Evolutionary conservation across 2,888 invertebrate genomes (phyloP), one percentile per base, ranked within the genome.

Genomic region (Cantharis rustica): DNA sequence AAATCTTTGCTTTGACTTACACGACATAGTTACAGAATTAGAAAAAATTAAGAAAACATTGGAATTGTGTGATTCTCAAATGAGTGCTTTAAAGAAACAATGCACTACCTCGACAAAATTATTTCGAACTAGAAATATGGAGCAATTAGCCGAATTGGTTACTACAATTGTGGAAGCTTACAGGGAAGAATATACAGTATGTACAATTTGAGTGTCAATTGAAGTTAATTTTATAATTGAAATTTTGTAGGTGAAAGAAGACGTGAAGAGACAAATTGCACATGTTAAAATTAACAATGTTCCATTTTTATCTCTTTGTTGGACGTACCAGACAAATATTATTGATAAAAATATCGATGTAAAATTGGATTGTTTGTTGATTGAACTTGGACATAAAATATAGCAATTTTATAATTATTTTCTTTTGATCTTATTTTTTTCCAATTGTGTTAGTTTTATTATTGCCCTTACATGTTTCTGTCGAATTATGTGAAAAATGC

Each of bases 241-340:
- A 73, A 63, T 31, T 26, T 77, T 79, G 84, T 85, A 88, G 87
- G 81, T 83, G 16, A 88, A 88, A 80, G 78, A 85, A 78, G 81
- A 84, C 71, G 84, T 90, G 63, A 81, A 86, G 26, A 87, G 89
- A 82, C 89, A 89, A 82, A 86, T 90, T 68, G 89, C 89, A 11
- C 88, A 89, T 82, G 83, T 86, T 10, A 83, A 82, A 71, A 86
- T 83, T 72, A 86, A 88, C 76, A 86, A 87, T 68, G 84, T 87
- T 11, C 88, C 89, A 88, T 89, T 89, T 81, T 87, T 88, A 80
- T 87, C 88, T 62, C 84, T 88, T 11, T 85, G 86, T 64, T 90
- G 90, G 90, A 85, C 88, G 1, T 88, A 89, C 81, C 89, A 90
- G 80, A 84, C 87, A 11, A 86, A 88, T 81, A 85, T 90, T 63